Evolutionary conservation across 37 sponge, comb jelly and placozoan species (phyloP).

Genomic region (Petrosia ficiformis): DNA sequence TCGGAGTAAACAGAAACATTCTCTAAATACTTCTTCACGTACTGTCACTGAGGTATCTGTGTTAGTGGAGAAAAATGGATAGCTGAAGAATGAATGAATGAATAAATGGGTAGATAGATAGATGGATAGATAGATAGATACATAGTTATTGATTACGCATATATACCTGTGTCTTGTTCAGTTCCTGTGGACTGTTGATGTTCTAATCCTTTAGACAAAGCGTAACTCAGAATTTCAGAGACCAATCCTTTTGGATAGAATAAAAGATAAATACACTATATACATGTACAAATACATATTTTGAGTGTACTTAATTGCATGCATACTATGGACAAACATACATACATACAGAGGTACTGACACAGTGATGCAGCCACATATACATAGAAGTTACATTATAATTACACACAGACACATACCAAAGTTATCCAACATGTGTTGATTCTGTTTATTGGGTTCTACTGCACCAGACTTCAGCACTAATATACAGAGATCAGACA

Average conservation of each 20-base stretch:
- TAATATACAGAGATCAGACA: neutral
- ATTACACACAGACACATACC: too few relatives aligned
- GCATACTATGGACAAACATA: too few relatives aligned
- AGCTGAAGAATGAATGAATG: too few relatives aligned
- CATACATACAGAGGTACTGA: too few relatives aligned
- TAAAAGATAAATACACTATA: neutral
- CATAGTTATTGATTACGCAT: neutral
- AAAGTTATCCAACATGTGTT: neutral
- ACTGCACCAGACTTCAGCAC: neutral
- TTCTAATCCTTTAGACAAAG: neutral
- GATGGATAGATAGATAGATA: neutral
- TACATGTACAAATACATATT: neutral
- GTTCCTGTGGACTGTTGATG: neutral
- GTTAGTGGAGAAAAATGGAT: too few relatives aligned
- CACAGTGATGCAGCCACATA: too few relatives aligned
- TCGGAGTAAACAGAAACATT: neutral
- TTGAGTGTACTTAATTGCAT: too few relatives aligned
- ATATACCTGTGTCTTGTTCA: neutral
- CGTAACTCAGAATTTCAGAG: neutral
- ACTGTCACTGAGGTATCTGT: neutral
- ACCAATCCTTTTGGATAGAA: neutral
- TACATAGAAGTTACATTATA: too few relatives aligned
- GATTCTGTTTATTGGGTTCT: constrained; percentile 1
- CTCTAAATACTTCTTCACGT: neutral
- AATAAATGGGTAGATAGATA: too few relatives aligned